A percentile compares a stretch with the other conserved stretches of the same genome.
These are phyloP conservation scores for Drosophila malerkotliana DNA, from an alignment of 1,140 invertebrate genomes.

Conservation along the genomic window DNA sequence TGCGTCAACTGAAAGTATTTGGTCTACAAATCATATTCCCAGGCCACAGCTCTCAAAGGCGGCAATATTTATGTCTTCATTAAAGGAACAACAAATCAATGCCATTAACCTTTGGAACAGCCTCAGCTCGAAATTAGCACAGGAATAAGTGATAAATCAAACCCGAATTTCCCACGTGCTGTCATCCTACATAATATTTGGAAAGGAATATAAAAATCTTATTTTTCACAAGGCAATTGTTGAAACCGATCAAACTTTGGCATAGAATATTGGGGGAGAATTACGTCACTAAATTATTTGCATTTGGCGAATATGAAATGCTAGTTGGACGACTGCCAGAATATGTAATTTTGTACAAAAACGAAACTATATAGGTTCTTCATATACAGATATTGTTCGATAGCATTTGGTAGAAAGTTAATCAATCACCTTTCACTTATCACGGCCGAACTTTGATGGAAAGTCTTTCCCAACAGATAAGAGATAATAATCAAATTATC, in stretches of 20 bases:
- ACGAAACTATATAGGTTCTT: not conserved
- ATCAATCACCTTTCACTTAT: conserved; percentile 45
- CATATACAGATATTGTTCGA: not conserved
- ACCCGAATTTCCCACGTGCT: conserved; percentile 20
- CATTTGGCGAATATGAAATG: conserved; percentile 31
- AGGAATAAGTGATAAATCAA: conserved; percentile 18
- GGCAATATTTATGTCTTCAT: conserved; percentile 6
- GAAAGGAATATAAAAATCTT: not conserved
- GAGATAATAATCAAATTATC: conserved; percentile 11
- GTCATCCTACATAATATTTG: conserved; percentile 1
- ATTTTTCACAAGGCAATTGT: conserved; percentile 1
- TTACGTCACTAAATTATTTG: conserved; percentile 46
- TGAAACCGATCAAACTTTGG: conserved; percentile 9
- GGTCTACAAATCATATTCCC: conserved; percentile 17
- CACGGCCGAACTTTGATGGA: conserved; percentile 33
- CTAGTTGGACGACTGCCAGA: conserved; percentile 23
- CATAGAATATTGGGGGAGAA: conserved; percentile 7
- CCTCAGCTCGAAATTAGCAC: not conserved
- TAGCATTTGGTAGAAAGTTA: not conserved
- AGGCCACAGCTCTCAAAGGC: not conserved
- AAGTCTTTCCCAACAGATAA: conserved; percentile 24
- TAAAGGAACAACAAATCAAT: not conserved
- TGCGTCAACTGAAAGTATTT: conserved; percentile 41
- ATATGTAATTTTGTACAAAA: conserved; percentile 22
- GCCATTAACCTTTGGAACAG: conserved; percentile 6